phyloP scores from a whole-genome alignment of 2,113 vertebrate genomes.

The Lagopus muta region DNA sequence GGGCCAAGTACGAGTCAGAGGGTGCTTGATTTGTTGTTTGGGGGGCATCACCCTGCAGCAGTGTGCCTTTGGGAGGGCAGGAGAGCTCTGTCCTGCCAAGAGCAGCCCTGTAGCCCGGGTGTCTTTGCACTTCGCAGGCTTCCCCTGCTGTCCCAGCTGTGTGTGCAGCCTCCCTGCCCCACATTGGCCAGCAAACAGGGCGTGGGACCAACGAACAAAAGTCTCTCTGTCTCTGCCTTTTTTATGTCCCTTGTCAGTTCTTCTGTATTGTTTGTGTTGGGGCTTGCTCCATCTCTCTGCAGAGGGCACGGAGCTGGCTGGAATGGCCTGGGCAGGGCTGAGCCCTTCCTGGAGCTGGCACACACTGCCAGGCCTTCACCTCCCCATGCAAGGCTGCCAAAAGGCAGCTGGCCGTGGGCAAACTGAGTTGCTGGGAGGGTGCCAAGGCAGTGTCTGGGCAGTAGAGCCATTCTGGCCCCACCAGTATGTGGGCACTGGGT shows the following conservation, averaged over 20 bases:
- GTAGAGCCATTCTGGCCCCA: background rate
- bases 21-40: background rate
- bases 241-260: background rate
- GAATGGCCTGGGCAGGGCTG: background rate
- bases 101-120: background rate
- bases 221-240: background rate
- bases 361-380: background rate
- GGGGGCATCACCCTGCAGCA: fast-evolving
- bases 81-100: background rate
- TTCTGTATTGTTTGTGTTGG: background rate
- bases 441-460: background rate
- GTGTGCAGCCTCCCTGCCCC: background rate
- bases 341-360: background rate
- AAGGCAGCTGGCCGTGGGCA: background rate
- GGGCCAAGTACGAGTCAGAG: background rate
- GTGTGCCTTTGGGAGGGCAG: background rate
- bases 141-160: fast-evolving
- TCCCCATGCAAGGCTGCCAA: background rate
- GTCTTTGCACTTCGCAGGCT: fast-evolving
- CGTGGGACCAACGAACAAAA: background rate
- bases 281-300: background rate
- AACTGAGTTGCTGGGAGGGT: fast-evolving
- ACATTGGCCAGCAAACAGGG: background rate
- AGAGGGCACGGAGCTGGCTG: background rate
- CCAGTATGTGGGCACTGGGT: fast-evolving